A percentile compares a stretch with the other conserved stretches of the same genome.
Conservation (phyloP, 2,797 vertebrate genomes). For the Xenopus petersii region DNA sequence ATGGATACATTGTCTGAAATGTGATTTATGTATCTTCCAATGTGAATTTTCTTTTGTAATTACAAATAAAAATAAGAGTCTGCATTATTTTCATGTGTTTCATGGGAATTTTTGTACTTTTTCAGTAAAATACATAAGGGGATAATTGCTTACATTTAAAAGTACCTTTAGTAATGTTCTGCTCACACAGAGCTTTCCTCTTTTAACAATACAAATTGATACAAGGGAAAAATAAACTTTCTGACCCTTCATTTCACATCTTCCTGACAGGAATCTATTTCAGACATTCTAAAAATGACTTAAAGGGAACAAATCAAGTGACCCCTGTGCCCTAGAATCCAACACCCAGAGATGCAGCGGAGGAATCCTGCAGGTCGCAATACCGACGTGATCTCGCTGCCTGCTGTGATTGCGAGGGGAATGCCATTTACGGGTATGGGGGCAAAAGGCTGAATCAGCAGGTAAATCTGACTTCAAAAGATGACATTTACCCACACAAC, state of each 20-base stretch:
- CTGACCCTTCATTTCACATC: neutral
- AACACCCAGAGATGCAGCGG: conserved; percentile 1
- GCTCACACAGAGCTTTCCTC: too few species aligned
- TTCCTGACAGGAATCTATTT: conserved; percentile 8
- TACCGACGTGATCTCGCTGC: conserved; percentile 12
- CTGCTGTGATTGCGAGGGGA: conserved; percentile 1
- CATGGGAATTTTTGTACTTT: too few species aligned
- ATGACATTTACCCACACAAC: neutral
- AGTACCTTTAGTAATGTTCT: too few species aligned
- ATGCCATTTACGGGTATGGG: neutral
- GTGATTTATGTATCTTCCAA: too few species aligned
- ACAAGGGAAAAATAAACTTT: too few species aligned
- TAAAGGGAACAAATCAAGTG: conserved; percentile 3
- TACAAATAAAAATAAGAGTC: too few species aligned
- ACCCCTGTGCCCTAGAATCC: conserved; percentile 4
- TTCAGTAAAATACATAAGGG: too few species aligned
- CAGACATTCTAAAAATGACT: conserved; percentile 16
- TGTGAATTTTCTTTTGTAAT: too few species aligned
- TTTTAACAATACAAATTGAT: too few species aligned
- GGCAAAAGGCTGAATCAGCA: neutral
- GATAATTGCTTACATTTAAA: too few species aligned
- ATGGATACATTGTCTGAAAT: too few species aligned
- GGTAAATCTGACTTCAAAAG: neutral
- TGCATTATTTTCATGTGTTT: too few species aligned
- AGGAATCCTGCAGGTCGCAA: neutral